Base-by-base conservation (phyloP, 1,140 invertebrate species). In the Drosophila mayri region DNA sequence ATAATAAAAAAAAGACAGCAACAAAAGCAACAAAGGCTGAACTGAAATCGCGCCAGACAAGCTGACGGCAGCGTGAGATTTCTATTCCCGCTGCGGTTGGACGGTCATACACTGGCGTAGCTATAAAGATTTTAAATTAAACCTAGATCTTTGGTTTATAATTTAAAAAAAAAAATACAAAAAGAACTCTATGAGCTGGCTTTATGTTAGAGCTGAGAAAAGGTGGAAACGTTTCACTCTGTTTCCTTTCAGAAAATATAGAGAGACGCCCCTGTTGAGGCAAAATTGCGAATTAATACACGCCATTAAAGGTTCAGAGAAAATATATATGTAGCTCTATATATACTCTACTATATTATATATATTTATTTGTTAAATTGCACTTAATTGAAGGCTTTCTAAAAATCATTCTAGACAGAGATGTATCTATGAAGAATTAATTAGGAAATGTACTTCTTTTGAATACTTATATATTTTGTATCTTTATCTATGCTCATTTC, bases 1-100 rank as follows among this genome's bases (percentile, higher is more conserved):
- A 11, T 25, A 8, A 28, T 1, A 41, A 55, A 40, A 28, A 28
- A 66, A 66, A 46, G 37, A 38, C 41, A 59, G 40, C 57, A 70
- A 30, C 60, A 40, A 40, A 73, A 60, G 28, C 80, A 40, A 47
- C 77, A 65, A 62, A 76, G 65, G 66, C 76, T 71, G 76, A 85
- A 68, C 82, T 67, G 59, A 84, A 87, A 88, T 88, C 84, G 84
- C 84, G 84, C 84, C 80, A 87, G 84, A 87, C 84, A 84, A 84
- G 57, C 80, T 87, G 84, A 88, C 84, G 84, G 84, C 84, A 87
- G 57, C 84, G 84, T 87, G 84, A 83, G 84, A 87, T 87, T 87
- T 87, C 83, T 80, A 63, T 79, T 41, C 73, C 73, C 79, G 77
- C 59, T 75, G 62, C 55, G 38, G 59, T 44, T 62, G 47, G 35